Percentiles rank a stretch among this genome's conserved stretches.
Conservation (phyloP, 1,140 invertebrate genomes). For the Idris sp. region DNA sequence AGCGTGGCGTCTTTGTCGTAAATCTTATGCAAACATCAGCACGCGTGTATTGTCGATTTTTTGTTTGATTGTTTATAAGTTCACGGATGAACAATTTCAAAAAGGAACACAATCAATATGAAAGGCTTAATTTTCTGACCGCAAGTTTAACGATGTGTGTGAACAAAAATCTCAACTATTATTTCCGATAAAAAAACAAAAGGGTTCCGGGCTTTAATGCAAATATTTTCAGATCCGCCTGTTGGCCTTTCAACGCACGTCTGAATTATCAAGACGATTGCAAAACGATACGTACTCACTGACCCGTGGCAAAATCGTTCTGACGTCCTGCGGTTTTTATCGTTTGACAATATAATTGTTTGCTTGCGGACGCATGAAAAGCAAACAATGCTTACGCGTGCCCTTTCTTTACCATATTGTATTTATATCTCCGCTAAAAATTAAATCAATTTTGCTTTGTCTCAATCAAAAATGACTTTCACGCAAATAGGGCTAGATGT, state of each 20-base stretch:
- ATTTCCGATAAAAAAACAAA: constrained; percentile 33
- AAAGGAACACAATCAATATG: constrained; percentile 7
- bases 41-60: constrained; percentile 13
- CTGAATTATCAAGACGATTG: constrained; percentile 8
- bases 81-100: constrained; percentile 25
- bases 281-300: constrained; percentile 37
- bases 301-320: constrained; percentile 62
- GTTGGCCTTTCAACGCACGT: too few relatives aligned
- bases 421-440: constrained; percentile 5
- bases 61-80: constrained; percentile 57
- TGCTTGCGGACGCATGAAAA: constrained; percentile 38
- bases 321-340: constrained; percentile 67
- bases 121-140: constrained; percentile 32
- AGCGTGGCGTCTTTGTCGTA: constrained; percentile 35
- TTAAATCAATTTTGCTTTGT: constrained; percentile 17
- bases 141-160: constrained; percentile 38
- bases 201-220: constrained; percentile 2
- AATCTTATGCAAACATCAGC: constrained; percentile 63
- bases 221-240: constrained; percentile 9
- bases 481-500: too few relatives aligned
- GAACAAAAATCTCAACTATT: neutral
- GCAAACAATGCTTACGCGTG: constrained; percentile 30
- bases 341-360: constrained; percentile 75
- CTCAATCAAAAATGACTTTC: too few relatives aligned
- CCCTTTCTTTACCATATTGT: constrained; percentile 17